phyloP scores from a whole-genome alignment of 2,113 vertebrate genomes.

The Atherinomorus stipes region DNA sequence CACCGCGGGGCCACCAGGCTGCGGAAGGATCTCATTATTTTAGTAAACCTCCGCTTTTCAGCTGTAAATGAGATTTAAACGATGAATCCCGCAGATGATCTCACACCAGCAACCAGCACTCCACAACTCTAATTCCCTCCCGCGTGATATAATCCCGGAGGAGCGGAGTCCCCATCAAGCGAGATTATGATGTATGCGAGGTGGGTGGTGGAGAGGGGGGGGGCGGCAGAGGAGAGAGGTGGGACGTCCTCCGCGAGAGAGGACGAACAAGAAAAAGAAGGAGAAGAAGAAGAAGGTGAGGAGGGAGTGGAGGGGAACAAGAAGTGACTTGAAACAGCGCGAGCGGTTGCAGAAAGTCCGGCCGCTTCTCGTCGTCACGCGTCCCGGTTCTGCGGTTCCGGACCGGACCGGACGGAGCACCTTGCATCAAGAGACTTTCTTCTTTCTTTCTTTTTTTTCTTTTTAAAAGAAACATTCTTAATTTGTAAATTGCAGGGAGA shows the following conservation, averaged over 20 bases:
- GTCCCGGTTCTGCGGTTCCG: constrained; percentile 20
- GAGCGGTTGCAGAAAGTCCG: constrained; percentile 13
- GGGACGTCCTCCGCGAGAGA: constrained; percentile 62
- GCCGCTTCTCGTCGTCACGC: constrained; percentile 16
- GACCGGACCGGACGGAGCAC: background rate
- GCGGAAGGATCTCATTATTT: constrained; percentile 5
- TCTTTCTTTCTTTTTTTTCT: background rate
- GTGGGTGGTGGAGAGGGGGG: constrained; percentile 26
- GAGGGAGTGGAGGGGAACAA: constrained; percentile 2
- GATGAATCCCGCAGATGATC: constrained; percentile 14
- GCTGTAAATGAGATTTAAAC: constrained; percentile 37
- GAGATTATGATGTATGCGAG: constrained; percentile 37
- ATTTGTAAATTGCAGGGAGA: too few species aligned
- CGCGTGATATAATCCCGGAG: constrained; percentile 30
- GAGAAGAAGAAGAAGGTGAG: background rate
- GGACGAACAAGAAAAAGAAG: constrained; percentile 13
- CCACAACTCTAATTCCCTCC: background rate
- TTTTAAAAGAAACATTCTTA: too few species aligned
- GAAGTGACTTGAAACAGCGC: constrained; percentile 45
- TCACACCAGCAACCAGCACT: background rate
- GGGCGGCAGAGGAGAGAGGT: constrained; percentile 22
- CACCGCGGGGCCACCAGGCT: too few species aligned
- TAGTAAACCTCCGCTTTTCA: background rate
- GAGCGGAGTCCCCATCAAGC: constrained; percentile 22
- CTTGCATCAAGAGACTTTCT: background rate